These are phyloP conservation scores for Andrena marginata DNA, from an alignment of 2,888 invertebrate species.

Conservation along the genomic window DNA sequence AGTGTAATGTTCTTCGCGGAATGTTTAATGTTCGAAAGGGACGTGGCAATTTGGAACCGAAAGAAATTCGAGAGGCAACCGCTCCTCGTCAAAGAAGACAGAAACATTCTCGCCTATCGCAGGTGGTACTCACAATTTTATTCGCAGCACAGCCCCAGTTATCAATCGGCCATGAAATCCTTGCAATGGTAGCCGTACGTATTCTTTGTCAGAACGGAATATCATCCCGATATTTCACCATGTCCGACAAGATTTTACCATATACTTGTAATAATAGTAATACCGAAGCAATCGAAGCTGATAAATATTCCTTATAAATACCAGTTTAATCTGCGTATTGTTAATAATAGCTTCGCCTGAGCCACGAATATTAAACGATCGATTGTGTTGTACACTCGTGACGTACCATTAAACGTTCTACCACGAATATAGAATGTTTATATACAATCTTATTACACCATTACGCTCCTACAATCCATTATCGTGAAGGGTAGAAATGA, in stretches of 20 bases:
- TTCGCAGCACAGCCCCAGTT: conserved; percentile 89
- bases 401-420: conserved; percentile 22
- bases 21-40: conserved; percentile 92
- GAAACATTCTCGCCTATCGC: conserved; percentile 90
- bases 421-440: not conserved
- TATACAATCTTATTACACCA: not conserved
- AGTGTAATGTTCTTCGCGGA: conserved; percentile 90
- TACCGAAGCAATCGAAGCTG: not conserved
- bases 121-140: conserved; percentile 96
- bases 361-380: not conserved
- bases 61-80: conserved; percentile 91
- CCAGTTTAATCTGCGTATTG: conserved; percentile 7
- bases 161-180: conserved; percentile 79
- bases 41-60: conserved; percentile 94
- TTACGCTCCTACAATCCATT: not conserved
- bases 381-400: conserved; percentile 6
- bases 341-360: not conserved
- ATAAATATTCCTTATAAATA: conserved; percentile 20
- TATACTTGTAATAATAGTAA: conserved; percentile 19
- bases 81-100: conserved; percentile 91
- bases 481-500: not conserved
- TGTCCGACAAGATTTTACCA: not conserved
- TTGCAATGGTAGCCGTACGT: conserved; percentile 76
- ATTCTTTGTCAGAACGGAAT: not conserved
- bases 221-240: not conserved